phyloP scores from a whole-genome alignment of 2,797 vertebrate species.

The Pangasius macronema region DNA sequence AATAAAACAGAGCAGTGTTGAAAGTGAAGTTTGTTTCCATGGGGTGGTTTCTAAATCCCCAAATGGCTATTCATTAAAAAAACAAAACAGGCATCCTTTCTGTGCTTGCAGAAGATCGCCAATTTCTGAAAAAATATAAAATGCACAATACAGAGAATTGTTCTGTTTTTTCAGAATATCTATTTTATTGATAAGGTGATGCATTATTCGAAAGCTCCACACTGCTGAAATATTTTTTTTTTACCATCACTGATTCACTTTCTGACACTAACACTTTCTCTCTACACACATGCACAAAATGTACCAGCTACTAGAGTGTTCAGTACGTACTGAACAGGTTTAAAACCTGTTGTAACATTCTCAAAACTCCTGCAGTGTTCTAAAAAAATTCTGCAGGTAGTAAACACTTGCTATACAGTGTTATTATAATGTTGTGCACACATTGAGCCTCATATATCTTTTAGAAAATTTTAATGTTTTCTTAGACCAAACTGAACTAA shows the following conservation, averaged over 20 bases:
- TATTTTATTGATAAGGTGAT: background rate
- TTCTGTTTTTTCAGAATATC: background rate
- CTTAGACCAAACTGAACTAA: background rate
- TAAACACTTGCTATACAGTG: background rate
- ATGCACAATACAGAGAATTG: background rate
- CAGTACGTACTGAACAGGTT: background rate
- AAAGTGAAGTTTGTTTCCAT: constrained; percentile 3
- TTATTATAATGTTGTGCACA: background rate
- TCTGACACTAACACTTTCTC: background rate
- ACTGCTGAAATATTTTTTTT: background rate
- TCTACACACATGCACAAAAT: background rate
- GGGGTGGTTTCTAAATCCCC: background rate
- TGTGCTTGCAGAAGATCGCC: background rate
- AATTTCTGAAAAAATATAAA: background rate
- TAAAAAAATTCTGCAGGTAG: background rate
- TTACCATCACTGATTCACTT: background rate
- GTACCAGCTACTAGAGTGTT: background rate
- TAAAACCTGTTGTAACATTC: background rate
- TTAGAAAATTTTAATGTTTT: background rate
- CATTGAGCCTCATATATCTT: background rate
- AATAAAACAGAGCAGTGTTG: background rate
- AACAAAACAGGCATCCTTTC: background rate
- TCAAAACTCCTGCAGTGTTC: background rate
- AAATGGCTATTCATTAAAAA: background rate
- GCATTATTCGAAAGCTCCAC: constrained; percentile 1